A percentile compares a stretch with the other conserved stretches of the same genome.
These are phyloP conservation scores for Odobenus rosmarus DNA, from an alignment of 2,113 vertebrate genomes.

Conservation along the genomic window DNA sequence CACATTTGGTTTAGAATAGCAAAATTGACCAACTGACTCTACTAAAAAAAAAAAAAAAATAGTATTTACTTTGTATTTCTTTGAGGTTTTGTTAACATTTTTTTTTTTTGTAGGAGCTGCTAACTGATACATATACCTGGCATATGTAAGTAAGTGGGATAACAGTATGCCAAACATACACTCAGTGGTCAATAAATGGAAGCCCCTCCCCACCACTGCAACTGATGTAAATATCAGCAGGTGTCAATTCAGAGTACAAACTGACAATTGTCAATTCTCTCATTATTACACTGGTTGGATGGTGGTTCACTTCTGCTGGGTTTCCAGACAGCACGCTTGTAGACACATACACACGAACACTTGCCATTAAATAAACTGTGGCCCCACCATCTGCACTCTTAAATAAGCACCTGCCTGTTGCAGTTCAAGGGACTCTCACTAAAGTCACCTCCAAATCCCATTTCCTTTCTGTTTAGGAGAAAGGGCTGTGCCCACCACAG, in stretches of 20 bases:
- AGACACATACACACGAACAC: no score
- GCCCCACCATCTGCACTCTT: neutral
- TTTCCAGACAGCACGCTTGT: neutral
- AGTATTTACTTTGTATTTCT: neutral
- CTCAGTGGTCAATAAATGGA: neutral
- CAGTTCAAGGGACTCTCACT: neutral
- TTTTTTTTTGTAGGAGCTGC: neutral
- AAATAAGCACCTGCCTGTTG: neutral
- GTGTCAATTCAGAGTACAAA: neutral
- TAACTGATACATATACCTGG: neutral
- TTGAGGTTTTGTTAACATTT: neutral
- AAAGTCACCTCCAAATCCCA: neutral
- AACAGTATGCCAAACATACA: neutral
- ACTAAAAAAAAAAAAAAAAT: neutral
- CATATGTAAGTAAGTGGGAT: neutral
- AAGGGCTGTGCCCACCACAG: neutral
- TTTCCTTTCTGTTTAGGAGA: neutral
- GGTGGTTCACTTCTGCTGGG: neutral
- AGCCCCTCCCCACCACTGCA: fast-evolving
- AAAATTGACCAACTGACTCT: neutral
- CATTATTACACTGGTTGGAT: neutral
- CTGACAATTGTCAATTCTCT: neutral
- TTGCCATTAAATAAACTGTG: neutral
- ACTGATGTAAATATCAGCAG: neutral
- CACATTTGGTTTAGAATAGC: neutral